Evolutionary conservation across 2,113 vertebrate species (phyloP).

Genomic region (Butorides virescens): DNA sequence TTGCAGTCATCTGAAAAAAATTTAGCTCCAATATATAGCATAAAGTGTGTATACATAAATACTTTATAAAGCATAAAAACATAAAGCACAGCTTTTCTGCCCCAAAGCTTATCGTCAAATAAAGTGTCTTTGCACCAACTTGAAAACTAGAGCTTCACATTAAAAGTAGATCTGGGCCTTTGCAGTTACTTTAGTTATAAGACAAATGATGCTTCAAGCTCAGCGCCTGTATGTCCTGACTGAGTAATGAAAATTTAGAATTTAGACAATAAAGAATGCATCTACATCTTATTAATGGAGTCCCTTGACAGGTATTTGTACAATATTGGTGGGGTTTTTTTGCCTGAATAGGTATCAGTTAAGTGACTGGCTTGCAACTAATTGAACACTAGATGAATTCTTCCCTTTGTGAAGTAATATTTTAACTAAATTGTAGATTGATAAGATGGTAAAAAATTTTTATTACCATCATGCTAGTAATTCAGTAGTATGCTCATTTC

Average conservation of each 20-base stretch:
- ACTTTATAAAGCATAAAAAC: neutral
- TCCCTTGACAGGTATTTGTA: neutral
- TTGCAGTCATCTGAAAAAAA: neutral
- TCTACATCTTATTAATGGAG: neutral
- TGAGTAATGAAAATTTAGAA: neutral
- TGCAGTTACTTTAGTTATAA: neutral
- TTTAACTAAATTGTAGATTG: neutral
- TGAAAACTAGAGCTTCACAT: neutral
- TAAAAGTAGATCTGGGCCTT: neutral
- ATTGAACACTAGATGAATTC: neutral
- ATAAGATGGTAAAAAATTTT: neutral
- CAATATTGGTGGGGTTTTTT: rapidly evolving
- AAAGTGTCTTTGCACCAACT: neutral
- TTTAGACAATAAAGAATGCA: neutral
- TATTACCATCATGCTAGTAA: neutral
- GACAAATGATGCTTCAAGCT: neutral
- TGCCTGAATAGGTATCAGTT: neutral
- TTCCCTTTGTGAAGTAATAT: neutral
- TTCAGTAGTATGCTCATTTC: neutral
- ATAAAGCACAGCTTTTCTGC: neutral
- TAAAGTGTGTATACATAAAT: neutral
- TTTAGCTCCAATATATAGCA: neutral
- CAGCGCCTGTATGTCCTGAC: neutral
- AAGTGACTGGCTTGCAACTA: neutral
- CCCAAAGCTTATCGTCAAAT: neutral